Evolutionary conservation across 2,797 vertebrate species (phyloP), one percentile per base, ranked within the genome.

Genomic region (Tachyglossus aculeatus): DNA sequence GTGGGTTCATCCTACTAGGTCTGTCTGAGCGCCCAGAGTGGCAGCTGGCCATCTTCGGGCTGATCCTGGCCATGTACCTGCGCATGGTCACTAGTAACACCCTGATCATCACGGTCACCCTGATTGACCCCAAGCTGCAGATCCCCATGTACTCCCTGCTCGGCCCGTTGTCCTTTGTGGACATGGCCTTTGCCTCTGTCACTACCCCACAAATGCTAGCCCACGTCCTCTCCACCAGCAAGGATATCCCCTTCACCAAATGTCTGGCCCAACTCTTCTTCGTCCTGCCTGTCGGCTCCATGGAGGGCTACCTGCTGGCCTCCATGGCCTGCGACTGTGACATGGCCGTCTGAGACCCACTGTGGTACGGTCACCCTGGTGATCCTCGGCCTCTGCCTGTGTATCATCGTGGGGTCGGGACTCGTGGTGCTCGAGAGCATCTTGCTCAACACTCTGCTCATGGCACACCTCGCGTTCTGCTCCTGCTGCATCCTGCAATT

Each of bases 291-390:
- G 68, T 89, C 21, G 84, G 82, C 37, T 81, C 71, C 59, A 74
- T 82, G 75, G 86, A 89, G 43, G 82, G 78, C 18, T 78, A 88
- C 32, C 41, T 88, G 22, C 47, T 89, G 63, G 81, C 83, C 11
- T 56, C 69, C 22, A 86, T 89, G 86, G 82, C 84, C 19, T 86
- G 83, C 61, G 84, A 88, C 44, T 45, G 54, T 39, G 84, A 40
- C 12, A 60, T 85, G 58, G 84, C 83, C 29, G 81, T 89, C 51
- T 88, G 84, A 50, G 45, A 83, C 10, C 84, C 78, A 3, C 69
- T 89, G 33, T 70, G 47, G 37, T 87, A 88, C 37, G 62, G n/a
- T 61, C 25, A 27, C 81, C 24, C 65, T 77, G 29, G 51, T 88
- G 31, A 85, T 59, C 39, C 55, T 11, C n/a, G 14, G 4, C 58